Percentiles rank a stretch among this genome's conserved stretches.
phyloP scores from a whole-genome alignment of 2,888 invertebrate genomes.

The Tenthredo scrophulariae region DNA sequence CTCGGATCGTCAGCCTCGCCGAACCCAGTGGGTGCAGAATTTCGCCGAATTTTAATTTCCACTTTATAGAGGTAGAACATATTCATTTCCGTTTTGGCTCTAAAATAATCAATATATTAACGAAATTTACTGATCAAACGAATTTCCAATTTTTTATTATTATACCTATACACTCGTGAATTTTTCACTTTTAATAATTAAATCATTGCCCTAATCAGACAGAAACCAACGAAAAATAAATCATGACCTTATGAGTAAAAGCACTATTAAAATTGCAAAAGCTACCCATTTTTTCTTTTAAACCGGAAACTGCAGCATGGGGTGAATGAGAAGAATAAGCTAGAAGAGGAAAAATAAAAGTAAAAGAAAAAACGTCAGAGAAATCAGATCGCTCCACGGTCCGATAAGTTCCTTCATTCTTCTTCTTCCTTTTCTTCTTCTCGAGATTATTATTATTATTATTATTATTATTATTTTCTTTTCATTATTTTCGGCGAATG shows the following conservation, averaged over 20 bases:
- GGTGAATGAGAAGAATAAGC: not conserved
- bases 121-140: not conserved
- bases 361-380: not conserved
- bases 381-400: slow-evolving; percentile 20
- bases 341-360: not conserved
- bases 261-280: not conserved
- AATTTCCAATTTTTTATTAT: not conserved
- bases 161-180: not conserved
- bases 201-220: not conserved
- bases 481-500: slow-evolving; percentile 58
- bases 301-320: not conserved
- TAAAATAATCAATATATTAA: not conserved
- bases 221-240: not conserved
- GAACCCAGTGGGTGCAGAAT: not conserved
- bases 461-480: slow-evolving; percentile 43
- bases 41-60: not conserved
- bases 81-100: not conserved
- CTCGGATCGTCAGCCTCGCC: not conserved
- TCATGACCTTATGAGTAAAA: not conserved
- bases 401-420: slow-evolving; percentile 39
- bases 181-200: not conserved
- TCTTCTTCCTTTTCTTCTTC: slow-evolving; percentile 27
- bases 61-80: not conserved
- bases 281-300: not conserved
- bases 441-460: slow-evolving; percentile 12